Evolutionary conservation across 2,113 vertebrate species (phyloP).

Genomic region (Daubentonia madagascariensis): DNA sequence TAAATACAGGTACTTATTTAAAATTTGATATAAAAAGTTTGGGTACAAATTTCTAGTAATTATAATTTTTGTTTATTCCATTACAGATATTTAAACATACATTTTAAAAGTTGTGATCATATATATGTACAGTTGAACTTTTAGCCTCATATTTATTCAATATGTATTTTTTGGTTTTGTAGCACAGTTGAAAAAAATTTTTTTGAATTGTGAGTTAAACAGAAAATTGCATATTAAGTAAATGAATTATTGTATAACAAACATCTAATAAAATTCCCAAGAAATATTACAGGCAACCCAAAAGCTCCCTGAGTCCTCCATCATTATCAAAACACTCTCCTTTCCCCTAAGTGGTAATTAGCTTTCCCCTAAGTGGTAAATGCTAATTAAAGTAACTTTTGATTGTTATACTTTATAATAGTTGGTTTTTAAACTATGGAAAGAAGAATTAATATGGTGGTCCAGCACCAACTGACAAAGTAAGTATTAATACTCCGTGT

Average conservation of each 20-base stretch:
- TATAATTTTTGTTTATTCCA: background rate
- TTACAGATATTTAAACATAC: background rate
- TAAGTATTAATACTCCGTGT: background rate
- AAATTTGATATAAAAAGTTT: background rate
- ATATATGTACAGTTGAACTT: background rate
- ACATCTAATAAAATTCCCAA: background rate
- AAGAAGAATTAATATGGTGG: background rate
- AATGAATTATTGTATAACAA: background rate
- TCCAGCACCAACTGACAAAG: background rate
- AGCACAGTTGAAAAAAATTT: background rate
- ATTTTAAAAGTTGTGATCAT: constrained; percentile 21
- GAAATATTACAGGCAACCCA: background rate
- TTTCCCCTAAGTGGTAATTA: no score
- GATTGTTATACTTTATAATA: background rate
- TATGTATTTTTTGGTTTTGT: background rate
- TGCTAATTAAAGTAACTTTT: background rate
- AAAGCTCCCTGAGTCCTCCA: background rate
- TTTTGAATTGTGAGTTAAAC: background rate
- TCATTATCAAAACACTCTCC: background rate
- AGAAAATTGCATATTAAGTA: constrained; percentile 30
- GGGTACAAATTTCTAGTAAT: background rate
- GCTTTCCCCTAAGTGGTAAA: background rate
- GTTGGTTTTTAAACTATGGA: background rate
- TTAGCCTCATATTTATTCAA: background rate
- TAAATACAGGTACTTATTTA: background rate